phyloP scores from a whole-genome alignment of 2,888 invertebrate genomes.

The Hydrotaea diabolus region DNA sequence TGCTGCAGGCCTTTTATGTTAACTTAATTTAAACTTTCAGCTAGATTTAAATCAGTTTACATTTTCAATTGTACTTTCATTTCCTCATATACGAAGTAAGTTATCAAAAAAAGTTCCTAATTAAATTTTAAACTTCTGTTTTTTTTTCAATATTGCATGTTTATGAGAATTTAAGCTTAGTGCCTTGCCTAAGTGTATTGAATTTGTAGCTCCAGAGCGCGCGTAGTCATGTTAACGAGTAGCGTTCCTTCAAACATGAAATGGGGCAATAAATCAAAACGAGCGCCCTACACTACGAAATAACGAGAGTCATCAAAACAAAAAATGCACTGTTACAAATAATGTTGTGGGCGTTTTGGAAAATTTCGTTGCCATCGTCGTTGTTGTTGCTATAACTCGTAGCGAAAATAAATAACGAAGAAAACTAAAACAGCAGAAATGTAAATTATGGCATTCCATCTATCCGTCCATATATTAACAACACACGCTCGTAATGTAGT shows the following conservation, averaged over 20 bases:
- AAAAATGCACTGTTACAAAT: conserved; percentile 37
- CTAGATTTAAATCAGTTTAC: too few species aligned
- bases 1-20: too few species aligned
- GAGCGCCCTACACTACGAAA: conserved; percentile 49
- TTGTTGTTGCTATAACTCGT: background rate
- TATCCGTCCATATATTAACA: conserved; percentile 51
- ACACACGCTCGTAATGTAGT: conserved; percentile 62
- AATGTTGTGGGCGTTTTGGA: conserved; percentile 59
- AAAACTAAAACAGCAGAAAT: conserved; percentile 46
- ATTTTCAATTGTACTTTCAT: too few species aligned
- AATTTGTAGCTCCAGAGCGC: background rate
- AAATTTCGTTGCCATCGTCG: background rate
- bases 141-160: too few species aligned
- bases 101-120: too few species aligned
- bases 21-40: too few species aligned
- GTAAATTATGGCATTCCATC: conserved; percentile 61
- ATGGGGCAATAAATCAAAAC: conserved; percentile 64
- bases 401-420: conserved; percentile 42
- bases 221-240: background rate
- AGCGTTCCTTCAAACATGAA: conserved; percentile 57
- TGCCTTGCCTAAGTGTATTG: background rate
- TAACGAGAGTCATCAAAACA: conserved; percentile 36
- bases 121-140: too few species aligned
- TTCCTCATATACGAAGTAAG: too few species aligned
- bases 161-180: too few species aligned